Percentiles rank a stretch among this genome's conserved stretches.
Conservation (phyloP, 2,113 vertebrate species). For the Coptodon bakossiorum region DNA sequence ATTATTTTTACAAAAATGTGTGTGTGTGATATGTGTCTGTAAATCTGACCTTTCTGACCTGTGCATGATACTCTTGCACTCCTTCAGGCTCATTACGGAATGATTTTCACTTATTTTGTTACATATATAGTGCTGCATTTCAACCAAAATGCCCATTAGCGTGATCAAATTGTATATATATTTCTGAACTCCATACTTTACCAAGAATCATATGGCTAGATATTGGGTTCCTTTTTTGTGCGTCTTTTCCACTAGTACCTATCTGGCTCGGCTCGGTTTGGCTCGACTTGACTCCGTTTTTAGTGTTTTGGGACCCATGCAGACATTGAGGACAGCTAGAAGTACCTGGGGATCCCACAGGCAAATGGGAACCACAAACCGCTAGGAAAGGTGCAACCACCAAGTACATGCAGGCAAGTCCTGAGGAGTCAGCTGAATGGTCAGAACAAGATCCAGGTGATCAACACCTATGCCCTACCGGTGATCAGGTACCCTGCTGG, state of each 20-base stretch:
- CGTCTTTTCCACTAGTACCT: background rate
- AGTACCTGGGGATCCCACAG: background rate
- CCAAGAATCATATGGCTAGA: background rate
- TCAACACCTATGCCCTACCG: accelerated
- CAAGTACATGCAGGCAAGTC: background rate
- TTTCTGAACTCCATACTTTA: background rate
- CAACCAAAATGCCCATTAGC: background rate
- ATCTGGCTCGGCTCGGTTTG: background rate
- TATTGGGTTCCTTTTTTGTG: background rate
- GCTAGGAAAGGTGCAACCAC: background rate
- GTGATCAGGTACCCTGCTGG: background rate
- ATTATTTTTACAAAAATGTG: background rate
- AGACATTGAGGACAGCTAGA: background rate
- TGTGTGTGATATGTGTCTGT: background rate
- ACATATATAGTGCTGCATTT: background rate
- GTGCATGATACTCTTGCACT: background rate
- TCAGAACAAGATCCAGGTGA: background rate
- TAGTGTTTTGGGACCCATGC: background rate
- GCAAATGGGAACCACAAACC: background rate
- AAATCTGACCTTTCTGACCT: background rate
- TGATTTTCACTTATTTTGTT: background rate
- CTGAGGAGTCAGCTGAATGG: background rate
- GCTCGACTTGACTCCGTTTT: background rate
- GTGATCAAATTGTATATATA: background rate
- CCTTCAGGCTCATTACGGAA: background rate